Evolutionary conservation across 2,113 vertebrate genomes (phyloP).

Genomic region (Esox niger): DNA sequence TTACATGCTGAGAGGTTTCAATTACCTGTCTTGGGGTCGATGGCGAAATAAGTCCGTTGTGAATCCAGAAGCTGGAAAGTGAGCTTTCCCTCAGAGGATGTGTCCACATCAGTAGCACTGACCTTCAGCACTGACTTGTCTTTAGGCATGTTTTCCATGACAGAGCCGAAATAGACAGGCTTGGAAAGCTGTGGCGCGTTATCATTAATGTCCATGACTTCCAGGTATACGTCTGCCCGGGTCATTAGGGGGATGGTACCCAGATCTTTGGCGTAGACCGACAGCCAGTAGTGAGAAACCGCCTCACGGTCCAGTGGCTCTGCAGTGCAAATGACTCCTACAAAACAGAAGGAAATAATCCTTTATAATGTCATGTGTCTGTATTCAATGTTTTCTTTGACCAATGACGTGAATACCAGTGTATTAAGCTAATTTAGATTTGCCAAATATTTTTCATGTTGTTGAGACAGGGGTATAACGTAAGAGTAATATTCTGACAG

Average conservation of each 20-base stretch:
- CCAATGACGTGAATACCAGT: neutral
- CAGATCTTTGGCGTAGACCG: conserved; percentile 83
- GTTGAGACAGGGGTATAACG: neutral
- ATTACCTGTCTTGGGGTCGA: conserved; percentile 85
- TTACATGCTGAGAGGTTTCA: neutral
- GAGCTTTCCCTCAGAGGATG: conserved; percentile 81
- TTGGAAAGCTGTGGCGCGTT: conserved; percentile 86
- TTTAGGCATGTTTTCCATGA: conserved; percentile 80
- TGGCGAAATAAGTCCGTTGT: conserved; percentile 75
- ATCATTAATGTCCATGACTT: conserved; percentile 90
- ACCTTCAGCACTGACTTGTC: conserved; percentile 79
- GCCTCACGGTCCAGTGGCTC: conserved; percentile 82
- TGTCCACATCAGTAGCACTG: conserved; percentile 81
- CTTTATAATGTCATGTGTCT: neutral
- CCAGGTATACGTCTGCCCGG: conserved; percentile 89
- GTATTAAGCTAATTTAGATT: neutral
- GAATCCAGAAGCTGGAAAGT: conserved; percentile 86
- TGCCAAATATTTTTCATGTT: neutral
- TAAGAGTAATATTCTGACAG: neutral
- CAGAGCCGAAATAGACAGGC: conserved; percentile 84
- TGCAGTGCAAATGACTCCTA: conserved; percentile 83
- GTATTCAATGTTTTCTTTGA: conserved; percentile 6
- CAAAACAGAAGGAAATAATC: conserved; percentile 18
- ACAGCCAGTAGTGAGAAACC: conserved; percentile 85
- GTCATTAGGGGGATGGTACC: conserved; percentile 82